These are phyloP conservation scores for Chionomys nivalis DNA, from an alignment of 2,113 vertebrate species.

Conservation along the genomic window DNA sequence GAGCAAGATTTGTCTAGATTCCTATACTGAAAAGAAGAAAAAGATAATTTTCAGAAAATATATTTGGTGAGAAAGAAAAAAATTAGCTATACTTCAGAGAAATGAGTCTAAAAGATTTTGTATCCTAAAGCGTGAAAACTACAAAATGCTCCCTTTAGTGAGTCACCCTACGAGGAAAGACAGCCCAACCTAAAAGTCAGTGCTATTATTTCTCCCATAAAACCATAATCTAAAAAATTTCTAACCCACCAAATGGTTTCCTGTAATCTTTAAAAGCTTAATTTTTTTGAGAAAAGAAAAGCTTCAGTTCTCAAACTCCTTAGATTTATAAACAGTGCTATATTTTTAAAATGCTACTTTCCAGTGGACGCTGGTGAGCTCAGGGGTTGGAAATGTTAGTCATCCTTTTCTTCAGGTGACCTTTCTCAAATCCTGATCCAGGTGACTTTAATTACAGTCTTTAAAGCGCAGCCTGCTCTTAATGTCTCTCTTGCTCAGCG, in stretches of 20 bases:
- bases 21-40: background rate
- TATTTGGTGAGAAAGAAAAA: background rate
- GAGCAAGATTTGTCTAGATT: background rate
- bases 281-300: conserved; percentile 42
- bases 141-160: background rate
- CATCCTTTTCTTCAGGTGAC: conserved; percentile 29
- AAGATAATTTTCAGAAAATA: conserved; percentile 8
- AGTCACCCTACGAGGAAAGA: background rate
- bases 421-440: background rate
- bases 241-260: conserved; percentile 40
- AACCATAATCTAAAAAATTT: conserved; percentile 46
- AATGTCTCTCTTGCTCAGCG: fast-evolving
- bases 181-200: conserved; percentile 43
- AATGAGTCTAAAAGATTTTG: conserved; percentile 3
- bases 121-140: background rate
- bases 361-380: background rate
- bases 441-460: conserved; percentile 39
- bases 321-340: conserved; percentile 42
- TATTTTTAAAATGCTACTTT: conserved; percentile 44
- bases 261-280: conserved; percentile 49
- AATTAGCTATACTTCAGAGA: conserved; percentile 29
- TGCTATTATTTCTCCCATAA: conserved; percentile 49
- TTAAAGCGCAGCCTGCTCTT: background rate
- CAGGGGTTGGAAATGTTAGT: conserved; percentile 21
- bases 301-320: background rate